Conservation (phyloP, 2,113 vertebrate genomes). For the Phyllostomus discolor region DNA sequence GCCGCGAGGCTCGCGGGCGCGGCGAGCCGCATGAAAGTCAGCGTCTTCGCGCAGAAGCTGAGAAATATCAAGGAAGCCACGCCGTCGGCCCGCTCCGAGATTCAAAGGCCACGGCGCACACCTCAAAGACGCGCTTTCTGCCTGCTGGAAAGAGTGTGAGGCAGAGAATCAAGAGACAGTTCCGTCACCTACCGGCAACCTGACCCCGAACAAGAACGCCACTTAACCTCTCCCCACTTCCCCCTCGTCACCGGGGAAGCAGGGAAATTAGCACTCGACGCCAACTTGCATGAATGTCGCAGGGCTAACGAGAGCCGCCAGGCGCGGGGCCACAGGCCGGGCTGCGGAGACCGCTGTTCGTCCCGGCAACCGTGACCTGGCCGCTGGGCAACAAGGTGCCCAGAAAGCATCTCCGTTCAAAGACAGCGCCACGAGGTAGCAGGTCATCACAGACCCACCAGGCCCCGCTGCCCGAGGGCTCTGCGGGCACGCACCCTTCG, state of each 20-base stretch:
- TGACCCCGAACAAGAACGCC: constrained; percentile 62
- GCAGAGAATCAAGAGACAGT: constrained; percentile 52
- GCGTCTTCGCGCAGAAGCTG: constrained; percentile 42
- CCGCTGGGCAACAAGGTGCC: rapidly evolving
- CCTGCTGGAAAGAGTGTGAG: constrained; percentile 49
- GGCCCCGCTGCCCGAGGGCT: neutral
- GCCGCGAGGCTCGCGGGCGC: neutral
- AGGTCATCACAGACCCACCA: neutral
- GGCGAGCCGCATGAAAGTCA: constrained; percentile 14
- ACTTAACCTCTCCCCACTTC: constrained; percentile 62
- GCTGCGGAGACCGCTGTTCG: rapidly evolving
- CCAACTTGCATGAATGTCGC: constrained; percentile 31
- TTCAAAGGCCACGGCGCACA: constrained; percentile 30
- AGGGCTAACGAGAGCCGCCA: neutral
- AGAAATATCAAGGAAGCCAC: constrained; percentile 50
- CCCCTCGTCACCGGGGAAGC: constrained; percentile 36
- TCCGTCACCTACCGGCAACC: constrained; percentile 57
- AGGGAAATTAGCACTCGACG: constrained; percentile 29
- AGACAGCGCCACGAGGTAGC: neutral
- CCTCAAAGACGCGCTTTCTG: constrained; percentile 58
- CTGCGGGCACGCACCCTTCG: rapidly evolving
- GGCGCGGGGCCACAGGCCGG: rapidly evolving
- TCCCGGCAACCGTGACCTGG: rapidly evolving
- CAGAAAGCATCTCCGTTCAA: neutral
- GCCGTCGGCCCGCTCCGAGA: constrained; percentile 45